phyloP scores from a whole-genome alignment of 2,888 invertebrate species.

The Pseudococcus jackbeardsleyi region DNA sequence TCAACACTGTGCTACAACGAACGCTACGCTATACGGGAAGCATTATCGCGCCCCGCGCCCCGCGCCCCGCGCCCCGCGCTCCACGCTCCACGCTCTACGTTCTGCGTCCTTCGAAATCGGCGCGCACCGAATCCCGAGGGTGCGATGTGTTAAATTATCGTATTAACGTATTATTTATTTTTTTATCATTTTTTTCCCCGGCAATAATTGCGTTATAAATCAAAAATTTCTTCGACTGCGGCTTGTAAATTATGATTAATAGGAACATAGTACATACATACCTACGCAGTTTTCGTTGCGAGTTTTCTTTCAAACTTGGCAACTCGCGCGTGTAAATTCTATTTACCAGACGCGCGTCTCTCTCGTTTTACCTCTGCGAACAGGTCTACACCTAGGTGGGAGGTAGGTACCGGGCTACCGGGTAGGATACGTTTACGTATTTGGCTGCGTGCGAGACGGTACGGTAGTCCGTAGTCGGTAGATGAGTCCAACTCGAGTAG shows the following conservation, averaged over 20 bases:
- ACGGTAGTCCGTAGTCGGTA: no score
- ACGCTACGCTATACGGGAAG: background rate
- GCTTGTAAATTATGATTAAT: conserved; percentile 44
- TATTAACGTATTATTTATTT: conserved; percentile 24
- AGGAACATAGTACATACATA: no score
- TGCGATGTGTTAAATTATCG: conserved; percentile 38
- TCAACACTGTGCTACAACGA: background rate
- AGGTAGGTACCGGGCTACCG: no score
- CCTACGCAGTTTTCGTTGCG: background rate
- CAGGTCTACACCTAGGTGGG: no score
- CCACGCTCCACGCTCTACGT: no score
- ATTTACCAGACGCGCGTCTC: background rate
- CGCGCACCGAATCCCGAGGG: background rate
- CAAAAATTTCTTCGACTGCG: conserved; percentile 24
- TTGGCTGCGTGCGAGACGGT: no score
- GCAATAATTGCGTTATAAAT: conserved; percentile 41
- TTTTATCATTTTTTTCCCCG: no score
- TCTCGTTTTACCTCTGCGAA: background rate
- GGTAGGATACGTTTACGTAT: no score
- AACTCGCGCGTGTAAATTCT: conserved; percentile 17
- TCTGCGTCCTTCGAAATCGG: no score
- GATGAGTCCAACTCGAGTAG: no score
- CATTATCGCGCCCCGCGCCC: background rate
- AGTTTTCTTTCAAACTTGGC: conserved; percentile 20
- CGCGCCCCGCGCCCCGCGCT: background rate